A percentile compares a stretch with the other conserved stretches of the same genome.
These are phyloP conservation scores for Aphaenogaster ashmeadi DNA, from an alignment of 1,140 invertebrate species.

Conservation along the genomic window DNA sequence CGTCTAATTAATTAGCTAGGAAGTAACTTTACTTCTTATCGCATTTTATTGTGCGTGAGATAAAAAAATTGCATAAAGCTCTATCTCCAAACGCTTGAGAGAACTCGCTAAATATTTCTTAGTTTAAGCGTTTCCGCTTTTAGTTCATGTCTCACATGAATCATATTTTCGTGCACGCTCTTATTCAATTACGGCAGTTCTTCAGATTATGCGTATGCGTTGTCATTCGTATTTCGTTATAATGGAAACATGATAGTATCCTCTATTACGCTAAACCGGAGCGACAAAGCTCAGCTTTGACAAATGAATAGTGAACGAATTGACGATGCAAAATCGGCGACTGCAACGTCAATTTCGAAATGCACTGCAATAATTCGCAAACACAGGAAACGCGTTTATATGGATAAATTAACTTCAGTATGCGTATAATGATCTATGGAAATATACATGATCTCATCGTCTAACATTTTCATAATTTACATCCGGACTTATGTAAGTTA, in stretches of 20 bases:
- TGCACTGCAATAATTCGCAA: not conserved
- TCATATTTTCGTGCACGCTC: slow-evolving; percentile 5
- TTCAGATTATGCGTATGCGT: slow-evolving; percentile 28
- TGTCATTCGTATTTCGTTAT: slow-evolving; percentile 27
- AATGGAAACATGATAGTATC: not conserved
- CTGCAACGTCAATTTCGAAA: slow-evolving; percentile 14
- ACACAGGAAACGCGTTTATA: not conserved
- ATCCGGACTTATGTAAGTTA: slow-evolving; percentile 3
- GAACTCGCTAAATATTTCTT: slow-evolving; percentile 1
- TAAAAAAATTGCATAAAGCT: slow-evolving; percentile 12
- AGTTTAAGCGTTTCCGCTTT: slow-evolving; percentile 1
- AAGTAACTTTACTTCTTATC: slow-evolving; percentile 45
- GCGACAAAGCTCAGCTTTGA: not conserved
- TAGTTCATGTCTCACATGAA: not conserved
- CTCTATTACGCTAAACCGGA: not conserved
- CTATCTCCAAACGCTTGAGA: slow-evolving; percentile 12
- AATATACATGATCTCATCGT: not conserved
- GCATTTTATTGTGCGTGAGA: slow-evolving; percentile 42
- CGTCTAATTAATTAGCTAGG: slow-evolving; percentile 26
- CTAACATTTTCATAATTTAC: not conserved
- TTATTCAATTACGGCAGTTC: slow-evolving; percentile 50
- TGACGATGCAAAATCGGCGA: slow-evolving; percentile 18
- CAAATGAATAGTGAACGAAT: not conserved
- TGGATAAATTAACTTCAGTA: slow-evolving; percentile 25
- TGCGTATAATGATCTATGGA: not conserved